These are phyloP conservation scores for Lagenorhynchus albirostris DNA, from an alignment of 2,113 vertebrate species.

Conservation along the genomic window DNA sequence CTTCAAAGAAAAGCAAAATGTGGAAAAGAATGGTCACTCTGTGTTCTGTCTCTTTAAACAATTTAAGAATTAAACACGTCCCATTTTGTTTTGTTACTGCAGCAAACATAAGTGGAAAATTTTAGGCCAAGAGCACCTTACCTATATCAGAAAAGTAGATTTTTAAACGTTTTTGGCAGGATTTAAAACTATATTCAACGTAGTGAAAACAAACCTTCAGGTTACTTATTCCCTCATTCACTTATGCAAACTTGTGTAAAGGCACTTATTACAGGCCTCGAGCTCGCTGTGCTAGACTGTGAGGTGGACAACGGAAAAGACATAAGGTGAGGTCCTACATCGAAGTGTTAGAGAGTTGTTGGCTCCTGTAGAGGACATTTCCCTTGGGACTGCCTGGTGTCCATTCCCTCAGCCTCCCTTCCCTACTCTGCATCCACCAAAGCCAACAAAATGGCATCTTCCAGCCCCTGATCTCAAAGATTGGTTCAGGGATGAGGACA, in stretches of 20 bases:
- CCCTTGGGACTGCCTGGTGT: neutral
- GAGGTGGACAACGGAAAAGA: neutral
- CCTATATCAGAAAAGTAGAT: neutral
- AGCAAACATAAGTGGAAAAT: neutral
- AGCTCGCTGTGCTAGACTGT: neutral
- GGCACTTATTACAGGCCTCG: neutral
- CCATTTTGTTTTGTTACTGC: neutral
- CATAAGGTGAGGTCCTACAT: neutral
- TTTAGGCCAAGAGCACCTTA: neutral
- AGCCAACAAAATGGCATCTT: neutral
- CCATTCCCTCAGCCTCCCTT: neutral
- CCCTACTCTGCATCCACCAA: neutral
- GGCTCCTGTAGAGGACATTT: neutral
- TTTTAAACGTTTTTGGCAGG: neutral
- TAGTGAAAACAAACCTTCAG: neutral
- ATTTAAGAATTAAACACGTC: neutral
- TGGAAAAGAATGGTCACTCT: neutral
- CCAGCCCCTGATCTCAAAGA: neutral
- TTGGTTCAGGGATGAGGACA: neutral
- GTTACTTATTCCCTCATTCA: neutral
- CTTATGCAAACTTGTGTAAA: neutral
- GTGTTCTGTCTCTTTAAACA: neutral
- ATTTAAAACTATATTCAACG: neutral
- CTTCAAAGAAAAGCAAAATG: constrained; percentile 72
- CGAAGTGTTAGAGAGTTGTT: neutral